Percentiles rank a stretch among this genome's conserved stretches.
phyloP scores from a whole-genome alignment of 2,797 vertebrate species.

The Rhabdomys pumilio region DNA sequence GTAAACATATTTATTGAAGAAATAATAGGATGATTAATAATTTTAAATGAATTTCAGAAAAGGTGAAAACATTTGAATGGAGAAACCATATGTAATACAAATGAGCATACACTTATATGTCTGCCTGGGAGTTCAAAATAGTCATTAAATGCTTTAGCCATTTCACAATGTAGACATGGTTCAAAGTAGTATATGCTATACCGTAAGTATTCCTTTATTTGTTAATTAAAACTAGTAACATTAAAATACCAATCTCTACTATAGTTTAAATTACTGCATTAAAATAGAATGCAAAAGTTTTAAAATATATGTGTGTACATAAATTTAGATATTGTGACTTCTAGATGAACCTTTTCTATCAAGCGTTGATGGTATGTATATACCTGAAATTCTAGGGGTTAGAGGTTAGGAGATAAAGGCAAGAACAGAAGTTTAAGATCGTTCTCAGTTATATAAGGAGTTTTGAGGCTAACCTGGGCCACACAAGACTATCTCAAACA shows the following conservation, averaged over 20 bases:
- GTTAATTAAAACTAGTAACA: background rate
- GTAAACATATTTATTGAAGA: background rate
- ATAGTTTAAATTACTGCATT: constrained; percentile 5
- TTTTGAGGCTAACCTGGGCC: background rate
- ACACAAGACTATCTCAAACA: background rate
- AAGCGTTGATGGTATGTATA: background rate
- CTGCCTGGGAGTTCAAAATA: background rate
- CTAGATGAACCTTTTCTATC: background rate
- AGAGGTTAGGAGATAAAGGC: background rate
- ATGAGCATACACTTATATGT: background rate
- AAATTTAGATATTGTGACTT: background rate
- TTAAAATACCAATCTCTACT: background rate
- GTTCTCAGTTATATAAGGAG: background rate
- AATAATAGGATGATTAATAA: constrained; percentile 39
- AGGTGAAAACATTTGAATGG: constrained; percentile 42
- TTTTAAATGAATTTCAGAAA: constrained; percentile 41
- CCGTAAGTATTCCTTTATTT: background rate
- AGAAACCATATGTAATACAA: constrained; percentile 49
- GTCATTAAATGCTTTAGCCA: background rate
- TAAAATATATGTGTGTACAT: background rate
- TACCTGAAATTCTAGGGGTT: background rate
- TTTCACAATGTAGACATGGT: background rate
- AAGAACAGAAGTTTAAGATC: background rate
- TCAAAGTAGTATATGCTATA: background rate
- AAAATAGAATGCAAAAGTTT: constrained; percentile 43